Conservation (phyloP, 1,140 invertebrate species). For the Camponotus pennsylvanicus region DNA sequence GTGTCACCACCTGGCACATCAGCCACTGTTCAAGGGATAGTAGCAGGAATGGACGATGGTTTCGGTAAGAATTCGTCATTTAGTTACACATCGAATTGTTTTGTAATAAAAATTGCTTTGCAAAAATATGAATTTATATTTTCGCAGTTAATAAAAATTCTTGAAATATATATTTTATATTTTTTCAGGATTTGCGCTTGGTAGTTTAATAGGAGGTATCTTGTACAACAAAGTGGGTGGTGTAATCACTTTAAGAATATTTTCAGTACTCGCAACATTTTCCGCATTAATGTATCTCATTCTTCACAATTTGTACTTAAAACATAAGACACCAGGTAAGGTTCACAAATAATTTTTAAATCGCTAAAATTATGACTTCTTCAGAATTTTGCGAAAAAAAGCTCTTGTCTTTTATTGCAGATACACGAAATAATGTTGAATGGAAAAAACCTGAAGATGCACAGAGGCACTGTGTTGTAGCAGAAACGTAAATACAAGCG, state of each 20-base stretch:
- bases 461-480: background rate
- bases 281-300: slow-evolving; percentile 86
- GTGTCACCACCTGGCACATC: slow-evolving; percentile 92
- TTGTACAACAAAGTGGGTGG: slow-evolving; percentile 88
- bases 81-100: background rate
- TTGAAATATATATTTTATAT: background rate
- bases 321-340: slow-evolving; percentile 79
- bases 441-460: slow-evolving; percentile 84
- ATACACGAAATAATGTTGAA: slow-evolving; percentile 72
- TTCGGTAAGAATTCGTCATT: slow-evolving; percentile 87
- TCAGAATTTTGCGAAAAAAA: background rate
- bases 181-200: slow-evolving; percentile 87
- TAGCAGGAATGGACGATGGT: slow-evolving; percentile 94
- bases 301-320: slow-evolving; percentile 84
- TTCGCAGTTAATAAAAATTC: background rate
- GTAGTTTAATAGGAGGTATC: slow-evolving; percentile 88
- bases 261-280: slow-evolving; percentile 85
- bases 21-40: slow-evolving; percentile 93
- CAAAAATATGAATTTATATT: background rate
- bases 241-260: slow-evolving; percentile 86
- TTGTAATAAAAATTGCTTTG: background rate
- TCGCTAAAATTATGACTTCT: background rate
- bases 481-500: background rate
- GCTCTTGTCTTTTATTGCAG: slow-evolving; percentile 62
- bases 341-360: background rate